Base-by-base conservation (phyloP, 2,113 vertebrate genomes). In the Gallinago jamesoni region DNA sequence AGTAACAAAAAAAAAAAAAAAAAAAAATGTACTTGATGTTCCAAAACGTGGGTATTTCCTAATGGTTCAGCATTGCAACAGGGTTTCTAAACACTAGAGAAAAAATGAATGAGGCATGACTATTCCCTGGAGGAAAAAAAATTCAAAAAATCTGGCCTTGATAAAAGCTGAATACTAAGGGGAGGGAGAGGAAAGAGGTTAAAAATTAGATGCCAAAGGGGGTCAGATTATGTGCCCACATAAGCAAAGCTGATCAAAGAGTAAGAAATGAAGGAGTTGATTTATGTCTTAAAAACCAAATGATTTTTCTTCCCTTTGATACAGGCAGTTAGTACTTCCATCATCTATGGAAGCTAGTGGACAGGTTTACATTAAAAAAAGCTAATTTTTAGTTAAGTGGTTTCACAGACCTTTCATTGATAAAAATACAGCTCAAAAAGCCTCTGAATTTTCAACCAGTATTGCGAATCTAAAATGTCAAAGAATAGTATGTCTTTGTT, bases 351-450 rank as follows among this genome's bases (percentile, higher is more conserved):
- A 95, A 90, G 66, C 66, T 73, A 91, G 59, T 35, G 74, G 93
- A 79, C 64, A 94, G 91, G 52, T 88, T 94, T 69, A 91, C 56
- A 59, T 86, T 96, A 92, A 93, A 20, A 37, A 64, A 66, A 89
- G 81, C 63, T 77, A 94, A 92, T 93, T 96, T 97, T 89, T 89
- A 91, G 67, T 90, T 93, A 96, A 96, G 77, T 24, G 60, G 35
- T 87, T 96, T 90, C 78, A 85, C 72, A 91, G 78, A 79, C 35
- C 76, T 90, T 94, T 94, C 39, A 59, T 76, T 92, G 89, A 86
- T 84, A 86, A 95, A 95, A 90, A 81, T 41, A 89, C 63, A 83
- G 28, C 70, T 90, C 59, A 83, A 90, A 89, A 97, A 93, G 92
- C 78, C 87, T 93, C 95, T 69, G 88, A 89, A 92, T 91, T 35